Base-by-base conservation (phyloP, 92 coral and sea anemone species). In the Metridium senile region DNA sequence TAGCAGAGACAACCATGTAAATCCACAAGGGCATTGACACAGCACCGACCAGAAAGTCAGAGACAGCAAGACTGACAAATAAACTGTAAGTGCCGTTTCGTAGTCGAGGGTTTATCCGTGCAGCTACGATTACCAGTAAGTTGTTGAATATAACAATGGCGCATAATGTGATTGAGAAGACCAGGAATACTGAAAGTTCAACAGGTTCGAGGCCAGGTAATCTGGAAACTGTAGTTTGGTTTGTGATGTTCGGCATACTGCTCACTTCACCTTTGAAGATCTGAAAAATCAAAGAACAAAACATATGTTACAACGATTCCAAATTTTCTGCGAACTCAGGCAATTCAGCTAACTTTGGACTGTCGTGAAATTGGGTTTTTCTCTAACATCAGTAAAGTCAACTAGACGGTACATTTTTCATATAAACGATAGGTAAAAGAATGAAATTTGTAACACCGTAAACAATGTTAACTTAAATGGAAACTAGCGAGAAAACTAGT, bases 11-110 rank as follows among this genome's bases (percentile, higher is more conserved):
- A 61, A 65, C 49, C 74, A 65, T 58, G 68, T 84, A 84, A 45
- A 85, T 82, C 90, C 97, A 91, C 66, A 91, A 53, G 0, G 97
- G 97, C 71, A 91, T 76, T 11, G 93, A 88, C 2, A 91, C 68
- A 3, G 81, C 77, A 9, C 97, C 97, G 11, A 91, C 97, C n/a
- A 91, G 84, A 33, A 88, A 85, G 54, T 91, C 97, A 7, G 89
- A 87, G 61, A 85, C 71, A 21, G 97, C 93, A 8, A 91, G 83
- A 66, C 90, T 87, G 31, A 88, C 90, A 33, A 91, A 89, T n/a
- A 89, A 81, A 43, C 84, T 83, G 58, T 91, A 80, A 25, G 90
- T 81, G 3, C 87, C 82, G 21, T 85, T 74, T 26, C 88, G 56
- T 4, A 91, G 88, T 26, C 89, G 79, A 26, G 72, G 74, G 83